phyloP scores from a whole-genome alignment of 2,113 vertebrate species.

The Chloroceryle aenea region DNA sequence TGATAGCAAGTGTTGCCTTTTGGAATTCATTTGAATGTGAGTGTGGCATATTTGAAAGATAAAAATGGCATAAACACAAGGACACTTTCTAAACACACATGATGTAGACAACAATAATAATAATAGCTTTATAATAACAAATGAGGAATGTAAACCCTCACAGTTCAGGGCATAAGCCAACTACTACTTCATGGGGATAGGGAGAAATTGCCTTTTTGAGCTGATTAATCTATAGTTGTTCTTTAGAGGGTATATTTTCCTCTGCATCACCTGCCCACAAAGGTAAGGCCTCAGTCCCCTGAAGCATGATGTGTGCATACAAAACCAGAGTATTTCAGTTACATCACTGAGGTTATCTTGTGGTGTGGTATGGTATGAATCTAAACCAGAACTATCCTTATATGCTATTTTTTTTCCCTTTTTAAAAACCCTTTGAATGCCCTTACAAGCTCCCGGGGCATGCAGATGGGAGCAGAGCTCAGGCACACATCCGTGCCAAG shows the following conservation, averaged over 20 bases:
- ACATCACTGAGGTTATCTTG: neutral
- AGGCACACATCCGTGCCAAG: fast-evolving
- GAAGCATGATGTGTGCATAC: fast-evolving
- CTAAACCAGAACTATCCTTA: neutral
- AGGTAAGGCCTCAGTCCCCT: neutral
- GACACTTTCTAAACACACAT: neutral
- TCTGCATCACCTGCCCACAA: neutral
- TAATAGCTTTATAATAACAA: neutral
- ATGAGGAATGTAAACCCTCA: neutral
- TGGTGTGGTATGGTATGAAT: neutral
- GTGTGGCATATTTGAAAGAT: neutral
- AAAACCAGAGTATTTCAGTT: neutral
- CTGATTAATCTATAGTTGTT: neutral
- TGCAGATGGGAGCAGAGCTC: neutral
- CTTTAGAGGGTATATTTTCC: neutral
- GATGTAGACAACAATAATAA: neutral
- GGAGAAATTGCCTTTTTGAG: neutral
- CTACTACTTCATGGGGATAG: neutral
- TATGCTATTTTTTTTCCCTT: neutral
- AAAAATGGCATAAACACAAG: neutral
- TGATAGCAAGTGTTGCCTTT: neutral
- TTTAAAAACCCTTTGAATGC: neutral
- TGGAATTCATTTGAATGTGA: neutral
- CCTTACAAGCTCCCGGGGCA: neutral
- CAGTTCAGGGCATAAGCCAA: neutral